Base-by-base conservation (phyloP, 2,113 vertebrate genomes). In the Campylomormyrus numenius region DNA sequence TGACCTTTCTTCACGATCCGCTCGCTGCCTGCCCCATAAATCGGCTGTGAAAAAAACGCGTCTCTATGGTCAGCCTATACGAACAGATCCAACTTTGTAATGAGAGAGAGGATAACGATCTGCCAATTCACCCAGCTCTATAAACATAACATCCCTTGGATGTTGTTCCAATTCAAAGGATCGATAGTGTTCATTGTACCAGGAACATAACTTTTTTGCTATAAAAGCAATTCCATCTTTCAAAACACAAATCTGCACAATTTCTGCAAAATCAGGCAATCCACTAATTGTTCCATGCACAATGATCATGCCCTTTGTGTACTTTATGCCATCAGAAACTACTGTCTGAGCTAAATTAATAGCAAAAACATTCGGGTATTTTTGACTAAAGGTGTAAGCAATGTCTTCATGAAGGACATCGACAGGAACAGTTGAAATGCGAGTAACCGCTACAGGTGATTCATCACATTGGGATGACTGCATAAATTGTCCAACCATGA, bases 211-310 rank as follows among this genome's bases (percentile, higher is more conserved):
- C 89, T 89, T 89, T 91, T 4, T 91, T 39, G 46, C 89, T 62
- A 90, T 89, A 58, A 92, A 89, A 58, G 9, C 52, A 21, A 92
- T 45, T 66, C 52, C 48, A 50, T 90, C 87, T 58, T 90, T 48
- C 56, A 90, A 70, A 90, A 92, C 24, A 89, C 90, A 92, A 5
- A 92, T 90, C n/a, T 92, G 90, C 11, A 92, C 45, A 53, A 92
- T 92, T 89, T 92, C 84, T 52, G 70, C 70, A 86, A 91, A 92
- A 92, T 90, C 27, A 35, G n/a, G n/a, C 27, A 52, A 0, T 52
- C 50, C 27, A 74, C 66, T 35, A 11, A 74, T 74, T 74, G 11
- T 31, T 74, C 66, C 27, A 74, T 74, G 66, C 66, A 74, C 66
- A 31, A 35, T 74, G n/a, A 74, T 74, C 3, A 74, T 74, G 66